Base-by-base conservation (phyloP, 1,140 invertebrate species). In the Saccostrea glomerata region DNA sequence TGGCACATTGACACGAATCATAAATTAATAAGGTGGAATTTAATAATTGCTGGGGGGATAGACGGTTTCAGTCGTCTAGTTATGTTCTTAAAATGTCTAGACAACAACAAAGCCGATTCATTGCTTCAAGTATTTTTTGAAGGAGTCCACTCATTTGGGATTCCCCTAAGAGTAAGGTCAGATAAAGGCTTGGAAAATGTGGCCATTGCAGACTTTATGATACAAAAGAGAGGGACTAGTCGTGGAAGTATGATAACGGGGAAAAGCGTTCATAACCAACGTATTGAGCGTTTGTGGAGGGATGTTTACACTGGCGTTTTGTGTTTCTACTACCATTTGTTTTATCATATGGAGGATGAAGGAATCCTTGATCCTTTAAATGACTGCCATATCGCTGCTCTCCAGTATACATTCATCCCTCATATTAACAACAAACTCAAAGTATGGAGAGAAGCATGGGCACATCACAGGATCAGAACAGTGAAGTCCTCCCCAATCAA, bases 141-240 rank as follows among this genome's bases (percentile, higher is more conserved):
- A 73, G 91, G 25, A 82, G 89, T 90, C 12, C 17, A 66, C n/a
- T 84, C 84, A 20, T 89, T 82, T 86, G 91, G 88, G 15, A n/a
- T 87, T 40, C 91, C 91, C 30, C 23, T 55, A 4, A 90, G 86
- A 23, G 91, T 89, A 11, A 15, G 91, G 23, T 87, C 87, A 20
- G 90, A 91, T 82, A 86, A 91, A 58, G 91, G 91, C 5, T 60
- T 77, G 30, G 91, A 92, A 90, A 91, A 91, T 56, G 15, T 88
- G 54, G 20, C 54, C 12, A 86, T 92, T 60, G 89, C 88, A 15
- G 84, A 89, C 20, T 92, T 77, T 82, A 91, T 91, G 90, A 15
- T 89, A 15, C 13, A 70, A 60, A 40, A 85, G 7, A 55, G 87
- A 55, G 90, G 87, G 23, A n/a, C 12, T 23, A 55, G 83, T 30